Conservation (phyloP, 2,113 vertebrate species). For the Mesembrinibis cayennensis region DNA sequence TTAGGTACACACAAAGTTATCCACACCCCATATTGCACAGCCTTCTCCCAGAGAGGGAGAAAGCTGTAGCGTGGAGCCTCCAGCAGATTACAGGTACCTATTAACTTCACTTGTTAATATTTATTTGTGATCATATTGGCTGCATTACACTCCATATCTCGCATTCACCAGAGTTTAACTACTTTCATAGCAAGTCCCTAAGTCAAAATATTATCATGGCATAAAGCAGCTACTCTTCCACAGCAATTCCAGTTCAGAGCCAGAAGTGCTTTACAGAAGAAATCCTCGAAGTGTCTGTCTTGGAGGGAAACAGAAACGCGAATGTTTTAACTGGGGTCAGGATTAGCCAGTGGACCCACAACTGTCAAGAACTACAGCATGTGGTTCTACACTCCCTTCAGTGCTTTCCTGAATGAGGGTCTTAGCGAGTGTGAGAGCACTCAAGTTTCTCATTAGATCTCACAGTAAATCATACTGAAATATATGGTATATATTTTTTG, state of each 20-base stretch:
- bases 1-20: not conserved
- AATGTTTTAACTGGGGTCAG: not conserved
- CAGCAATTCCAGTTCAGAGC: not conserved
- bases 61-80: not conserved
- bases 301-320: not conserved
- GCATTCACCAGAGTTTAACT: not conserved
- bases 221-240: not conserved
- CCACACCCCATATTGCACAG: not conserved
- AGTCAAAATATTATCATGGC: not conserved
- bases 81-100: not conserved
- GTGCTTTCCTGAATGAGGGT: not conserved
- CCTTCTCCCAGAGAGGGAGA: too few species aligned
- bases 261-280: not conserved
- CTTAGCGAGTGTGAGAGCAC: not conserved
- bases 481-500: not conserved
- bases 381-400: not conserved
- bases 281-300: not conserved
- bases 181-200: not conserved
- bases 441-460: not conserved
- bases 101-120: not conserved
- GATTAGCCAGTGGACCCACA: not conserved
- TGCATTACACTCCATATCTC: not conserved
- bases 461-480: not conserved
- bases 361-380: not conserved
- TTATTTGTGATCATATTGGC: not conserved